Percentiles rank a stretch among this genome's conserved stretches.
Conservation (phyloP, 2,113 vertebrate genomes). For the Pogonocichla stellata region DNA sequence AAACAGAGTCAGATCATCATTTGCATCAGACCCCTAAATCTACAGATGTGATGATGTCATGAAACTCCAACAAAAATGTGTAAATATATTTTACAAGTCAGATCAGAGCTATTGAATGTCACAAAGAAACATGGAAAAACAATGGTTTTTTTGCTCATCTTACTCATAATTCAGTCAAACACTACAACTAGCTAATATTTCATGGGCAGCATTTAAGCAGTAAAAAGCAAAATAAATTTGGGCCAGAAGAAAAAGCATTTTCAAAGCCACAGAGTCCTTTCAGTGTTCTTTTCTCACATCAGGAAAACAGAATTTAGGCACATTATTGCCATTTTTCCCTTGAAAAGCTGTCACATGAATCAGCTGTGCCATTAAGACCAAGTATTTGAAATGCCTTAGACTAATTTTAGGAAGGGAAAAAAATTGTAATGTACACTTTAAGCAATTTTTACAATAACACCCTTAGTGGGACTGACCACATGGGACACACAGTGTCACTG, state of each 20-base stretch:
- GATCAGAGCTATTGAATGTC: neutral
- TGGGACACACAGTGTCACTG: neutral
- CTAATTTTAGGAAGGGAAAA: neutral
- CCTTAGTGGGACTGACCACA: neutral
- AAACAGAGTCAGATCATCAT: constrained; percentile 11
- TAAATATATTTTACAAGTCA: neutral
- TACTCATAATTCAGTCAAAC: neutral
- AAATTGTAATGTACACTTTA: neutral
- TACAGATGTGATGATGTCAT: neutral
- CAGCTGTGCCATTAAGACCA: neutral
- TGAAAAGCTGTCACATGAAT: neutral
- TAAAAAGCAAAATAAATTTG: neutral
- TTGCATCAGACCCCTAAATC: constrained; percentile 17
- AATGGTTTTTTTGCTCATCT: neutral
- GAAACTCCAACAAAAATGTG: neutral
- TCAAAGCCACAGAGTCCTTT: neutral
- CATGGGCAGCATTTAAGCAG: neutral
- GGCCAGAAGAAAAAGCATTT: neutral
- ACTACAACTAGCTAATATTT: neutral
- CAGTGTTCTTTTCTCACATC: neutral
- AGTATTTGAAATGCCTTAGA: neutral
- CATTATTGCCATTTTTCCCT: neutral
- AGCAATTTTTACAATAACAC: neutral
- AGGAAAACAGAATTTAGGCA: neutral
- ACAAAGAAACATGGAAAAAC: neutral